Evolutionary conservation across 2,113 vertebrate species (phyloP).

Genomic region (Salminus brasiliensis): DNA sequence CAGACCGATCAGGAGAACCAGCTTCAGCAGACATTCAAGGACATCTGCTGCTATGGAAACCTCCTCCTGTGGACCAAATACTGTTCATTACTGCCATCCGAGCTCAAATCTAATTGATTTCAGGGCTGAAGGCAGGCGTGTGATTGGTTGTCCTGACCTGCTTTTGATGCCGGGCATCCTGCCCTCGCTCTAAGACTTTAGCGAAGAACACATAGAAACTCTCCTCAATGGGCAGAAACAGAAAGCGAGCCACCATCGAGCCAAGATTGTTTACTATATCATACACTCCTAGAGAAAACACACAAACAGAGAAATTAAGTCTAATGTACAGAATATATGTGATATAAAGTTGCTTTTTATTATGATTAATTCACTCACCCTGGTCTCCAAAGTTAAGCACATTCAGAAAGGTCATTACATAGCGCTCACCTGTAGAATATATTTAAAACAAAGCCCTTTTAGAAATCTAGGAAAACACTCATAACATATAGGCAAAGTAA

Average conservation of each 20-base stretch:
- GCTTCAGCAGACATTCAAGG: slow-evolving; percentile 88
- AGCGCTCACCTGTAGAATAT: slow-evolving; percentile 83
- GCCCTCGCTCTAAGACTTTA: slow-evolving; percentile 88
- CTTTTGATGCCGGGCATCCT: slow-evolving; percentile 79
- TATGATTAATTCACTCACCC: slow-evolving; percentile 73
- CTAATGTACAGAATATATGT: background rate
- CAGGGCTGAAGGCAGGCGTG: background rate
- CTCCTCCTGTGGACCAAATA: slow-evolving; percentile 81
- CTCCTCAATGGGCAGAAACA: slow-evolving; percentile 95
- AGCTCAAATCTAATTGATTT: background rate
- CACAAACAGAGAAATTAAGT: background rate
- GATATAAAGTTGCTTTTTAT: background rate
- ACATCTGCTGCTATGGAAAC: slow-evolving; percentile 84
- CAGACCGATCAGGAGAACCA: slow-evolving; percentile 90
- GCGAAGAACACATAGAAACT: slow-evolving; percentile 98
- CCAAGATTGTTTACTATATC: slow-evolving; percentile 96
- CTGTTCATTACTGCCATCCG: slow-evolving; percentile 5
- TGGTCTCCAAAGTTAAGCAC: slow-evolving; percentile 97
- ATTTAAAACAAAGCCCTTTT: background rate
- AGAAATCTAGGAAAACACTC: background rate
- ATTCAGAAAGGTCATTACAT: slow-evolving; percentile 97
- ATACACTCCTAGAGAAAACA: slow-evolving; percentile 77
- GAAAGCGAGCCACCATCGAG: slow-evolving; percentile 93
- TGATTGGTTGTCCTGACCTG: slow-evolving; percentile 74
- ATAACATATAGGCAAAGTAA: background rate